phyloP scores from a whole-genome alignment of 92 coral and sea anemone genomes.

The Galaxea fascicularis region DNA sequence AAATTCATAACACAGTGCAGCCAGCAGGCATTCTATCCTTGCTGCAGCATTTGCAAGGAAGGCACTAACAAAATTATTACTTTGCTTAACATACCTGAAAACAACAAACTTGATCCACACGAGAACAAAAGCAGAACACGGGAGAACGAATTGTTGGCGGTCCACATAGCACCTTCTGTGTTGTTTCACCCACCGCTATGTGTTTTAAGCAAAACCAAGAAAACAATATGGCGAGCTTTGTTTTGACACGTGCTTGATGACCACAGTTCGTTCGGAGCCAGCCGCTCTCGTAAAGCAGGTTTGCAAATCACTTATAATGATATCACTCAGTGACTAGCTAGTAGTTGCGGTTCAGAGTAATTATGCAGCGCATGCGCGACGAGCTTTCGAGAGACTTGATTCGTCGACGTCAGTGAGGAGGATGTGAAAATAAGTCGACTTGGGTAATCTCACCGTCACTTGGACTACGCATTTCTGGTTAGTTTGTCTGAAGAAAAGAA shows the following conservation, averaged over 20 bases:
- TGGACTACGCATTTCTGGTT: background rate
- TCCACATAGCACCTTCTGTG: slow-evolving; percentile 25
- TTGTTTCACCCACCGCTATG: slow-evolving; percentile 23
- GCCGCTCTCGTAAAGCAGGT: slow-evolving; percentile 11
- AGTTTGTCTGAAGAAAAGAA: background rate
- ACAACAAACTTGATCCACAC: slow-evolving; percentile 31
- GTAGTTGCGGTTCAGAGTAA: slow-evolving; percentile 11
- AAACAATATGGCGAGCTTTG: slow-evolving; percentile 44
- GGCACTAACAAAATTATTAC: background rate
- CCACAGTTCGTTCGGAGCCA: slow-evolving; percentile 4
- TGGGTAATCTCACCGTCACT: slow-evolving; percentile 1
- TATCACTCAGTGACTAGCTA: background rate
- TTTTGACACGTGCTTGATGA: slow-evolving; percentile 35
- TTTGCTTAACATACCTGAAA: slow-evolving; percentile 17
- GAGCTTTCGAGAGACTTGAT: background rate
- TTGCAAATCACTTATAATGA: background rate
- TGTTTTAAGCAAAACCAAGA: slow-evolving; percentile 10
- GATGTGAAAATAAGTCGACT: background rate
- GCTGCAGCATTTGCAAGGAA: background rate
- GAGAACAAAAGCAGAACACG: slow-evolving; percentile 11
- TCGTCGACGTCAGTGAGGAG: slow-evolving; percentile 3
- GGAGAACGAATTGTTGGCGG: background rate
- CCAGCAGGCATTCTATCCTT: slow-evolving; percentile 14
- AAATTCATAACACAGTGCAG: slow-evolving; percentile 11
- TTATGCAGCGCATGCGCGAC: slow-evolving; percentile 41